phyloP scores from a whole-genome alignment of 2,888 invertebrate genomes.

The Cinara cedri region DNA sequence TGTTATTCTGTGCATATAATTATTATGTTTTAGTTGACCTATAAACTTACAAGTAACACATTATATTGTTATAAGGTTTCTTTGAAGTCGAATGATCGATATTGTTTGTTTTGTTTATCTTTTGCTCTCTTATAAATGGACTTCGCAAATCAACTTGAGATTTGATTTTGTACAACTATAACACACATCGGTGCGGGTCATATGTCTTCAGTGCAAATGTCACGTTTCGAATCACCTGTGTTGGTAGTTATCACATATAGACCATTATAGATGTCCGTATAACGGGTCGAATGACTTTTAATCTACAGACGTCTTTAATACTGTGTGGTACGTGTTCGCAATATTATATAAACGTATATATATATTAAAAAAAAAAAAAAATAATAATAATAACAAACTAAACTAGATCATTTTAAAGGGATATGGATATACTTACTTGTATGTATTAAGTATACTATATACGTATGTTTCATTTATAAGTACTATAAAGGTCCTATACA shows the following conservation, averaged over 20 bases:
- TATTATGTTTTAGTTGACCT: neutral
- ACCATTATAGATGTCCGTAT: conserved; percentile 24
- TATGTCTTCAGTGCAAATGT: conserved; percentile 42
- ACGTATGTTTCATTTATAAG: no score
- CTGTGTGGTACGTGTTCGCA: conserved; percentile 19
- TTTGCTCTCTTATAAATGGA: conserved; percentile 14
- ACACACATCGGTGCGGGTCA: conserved; percentile 5
- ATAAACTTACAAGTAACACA: neutral
- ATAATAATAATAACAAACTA: conserved; percentile 10
- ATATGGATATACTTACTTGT: neutral
- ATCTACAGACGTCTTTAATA: conserved; percentile 37
- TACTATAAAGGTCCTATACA: no score
- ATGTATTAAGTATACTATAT: no score
- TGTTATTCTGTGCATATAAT: neutral
- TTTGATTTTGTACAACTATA: conserved; percentile 18
- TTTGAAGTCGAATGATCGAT: conserved; percentile 3
- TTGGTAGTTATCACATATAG: conserved; percentile 2
- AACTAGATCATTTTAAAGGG: neutral
- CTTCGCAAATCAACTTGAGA: conserved; percentile 18
- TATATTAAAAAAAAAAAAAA: no score
- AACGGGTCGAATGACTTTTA: conserved; percentile 40
- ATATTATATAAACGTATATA: no score
- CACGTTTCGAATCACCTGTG: conserved; percentile 44
- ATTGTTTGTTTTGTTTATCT: conserved; percentile 26
- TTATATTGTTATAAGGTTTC: neutral